phyloP scores from a whole-genome alignment of 2,797 vertebrate genomes.

The Buceros bicornis region DNA sequence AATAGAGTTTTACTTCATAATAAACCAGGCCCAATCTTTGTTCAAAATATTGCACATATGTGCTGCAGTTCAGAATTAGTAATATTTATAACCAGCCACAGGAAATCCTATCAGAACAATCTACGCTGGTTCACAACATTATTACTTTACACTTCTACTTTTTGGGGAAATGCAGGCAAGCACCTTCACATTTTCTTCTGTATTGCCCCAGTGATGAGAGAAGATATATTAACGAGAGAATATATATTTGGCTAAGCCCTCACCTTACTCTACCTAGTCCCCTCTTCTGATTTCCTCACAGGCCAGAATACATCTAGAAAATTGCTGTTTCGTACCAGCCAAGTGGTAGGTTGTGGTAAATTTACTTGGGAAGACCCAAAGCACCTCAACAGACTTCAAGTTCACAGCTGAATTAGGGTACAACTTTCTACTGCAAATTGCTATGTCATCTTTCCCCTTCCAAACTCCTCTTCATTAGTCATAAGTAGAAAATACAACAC shows the following conservation, averaged over 20 bases:
- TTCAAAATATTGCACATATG: neutral
- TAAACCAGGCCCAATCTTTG: neutral
- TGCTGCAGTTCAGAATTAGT: neutral
- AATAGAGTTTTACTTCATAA: neutral
- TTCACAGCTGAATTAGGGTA: neutral
- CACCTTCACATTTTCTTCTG: accelerated
- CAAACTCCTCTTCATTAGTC: neutral
- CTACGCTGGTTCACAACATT: neutral
- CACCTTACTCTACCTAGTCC: neutral
- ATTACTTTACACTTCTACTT: neutral
- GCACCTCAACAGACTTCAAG: neutral
- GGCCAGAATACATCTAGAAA: neutral
- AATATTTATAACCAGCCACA: neutral
- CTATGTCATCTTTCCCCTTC: neutral
- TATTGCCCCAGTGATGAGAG: neutral
- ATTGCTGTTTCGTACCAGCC: neutral
- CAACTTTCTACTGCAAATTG: neutral
- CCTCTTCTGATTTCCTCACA: neutral
- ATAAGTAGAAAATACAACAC: neutral
- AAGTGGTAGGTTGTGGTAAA: neutral
- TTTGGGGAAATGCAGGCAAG: neutral
- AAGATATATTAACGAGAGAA: too few relatives aligned
- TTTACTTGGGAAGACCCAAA: neutral
- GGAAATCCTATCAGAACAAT: neutral
- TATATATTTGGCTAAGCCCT: neutral